A percentile compares a stretch with the other conserved stretches of the same genome.
Conservation (phyloP, 2,797 vertebrate species). For the Molossus alvarezi region DNA sequence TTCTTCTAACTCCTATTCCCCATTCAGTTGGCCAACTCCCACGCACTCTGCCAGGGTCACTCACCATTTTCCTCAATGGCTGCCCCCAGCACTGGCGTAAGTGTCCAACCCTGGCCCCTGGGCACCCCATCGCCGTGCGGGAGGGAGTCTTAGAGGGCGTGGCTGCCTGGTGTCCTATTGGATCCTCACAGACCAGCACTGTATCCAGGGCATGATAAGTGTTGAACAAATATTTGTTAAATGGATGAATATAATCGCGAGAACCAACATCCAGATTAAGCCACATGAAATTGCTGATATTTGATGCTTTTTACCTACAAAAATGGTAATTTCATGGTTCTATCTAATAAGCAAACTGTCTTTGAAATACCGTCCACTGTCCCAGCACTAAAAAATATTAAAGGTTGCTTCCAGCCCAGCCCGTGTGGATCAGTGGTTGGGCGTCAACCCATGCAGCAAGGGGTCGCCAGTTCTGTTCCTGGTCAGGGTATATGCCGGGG, state of each 20-base stretch:
- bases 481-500: too few species aligned
- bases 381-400: background rate
- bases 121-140: background rate
- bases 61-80: background rate
- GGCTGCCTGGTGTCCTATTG: background rate
- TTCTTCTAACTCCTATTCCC: background rate
- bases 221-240: background rate
- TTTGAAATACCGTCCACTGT: background rate
- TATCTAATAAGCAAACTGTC: background rate
- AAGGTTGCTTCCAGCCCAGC: background rate
- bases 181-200: background rate
- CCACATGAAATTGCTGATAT: background rate
- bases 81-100: background rate
- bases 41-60: background rate
- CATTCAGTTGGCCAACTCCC: background rate
- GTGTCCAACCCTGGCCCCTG: accelerated
- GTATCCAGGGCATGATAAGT: accelerated
- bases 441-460: too few species aligned
- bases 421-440: too few species aligned
- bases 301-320: background rate
- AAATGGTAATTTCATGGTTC: background rate
- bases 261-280: background rate
- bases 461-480: too few species aligned
- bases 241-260: background rate
- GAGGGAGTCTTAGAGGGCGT: background rate